These are phyloP conservation scores for Incurvaria masculella DNA, from an alignment of 2,888 invertebrate genomes.

Conservation along the genomic window DNA sequence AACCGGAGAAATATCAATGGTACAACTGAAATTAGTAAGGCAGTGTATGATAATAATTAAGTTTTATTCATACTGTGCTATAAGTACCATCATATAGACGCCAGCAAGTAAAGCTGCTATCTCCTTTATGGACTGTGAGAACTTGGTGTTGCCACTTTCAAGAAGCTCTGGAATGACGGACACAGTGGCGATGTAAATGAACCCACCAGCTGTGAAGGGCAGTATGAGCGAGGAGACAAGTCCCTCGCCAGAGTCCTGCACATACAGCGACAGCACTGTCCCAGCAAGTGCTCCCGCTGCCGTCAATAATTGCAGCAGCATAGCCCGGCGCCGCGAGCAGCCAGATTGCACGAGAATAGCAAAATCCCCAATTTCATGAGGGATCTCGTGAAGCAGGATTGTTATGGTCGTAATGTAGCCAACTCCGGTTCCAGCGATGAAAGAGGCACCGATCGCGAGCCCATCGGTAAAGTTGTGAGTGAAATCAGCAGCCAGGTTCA, in stretches of 20 bases:
- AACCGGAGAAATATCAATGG: no score
- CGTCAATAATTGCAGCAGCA: constrained; percentile 90
- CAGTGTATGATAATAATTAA: no score
- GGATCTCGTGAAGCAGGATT: constrained; percentile 96
- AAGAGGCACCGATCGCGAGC: constrained; percentile 97
- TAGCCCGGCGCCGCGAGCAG: constrained; percentile 90
- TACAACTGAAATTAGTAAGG: no score
- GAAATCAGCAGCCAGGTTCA: constrained; percentile 97
- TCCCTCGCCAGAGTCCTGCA: constrained; percentile 69
- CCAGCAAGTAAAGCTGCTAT: constrained; percentile 84
- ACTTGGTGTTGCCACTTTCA: constrained; percentile 77
- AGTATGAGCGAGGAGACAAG: constrained; percentile 84
- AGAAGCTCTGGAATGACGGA: constrained; percentile 97
- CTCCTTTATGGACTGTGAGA: constrained; percentile 89
- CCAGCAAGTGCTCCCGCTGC: constrained; percentile 95
- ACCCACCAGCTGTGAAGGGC: constrained; percentile 98
- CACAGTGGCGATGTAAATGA: constrained; percentile 99
- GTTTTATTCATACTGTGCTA: constrained; percentile 66
- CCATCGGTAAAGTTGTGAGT: constrained; percentile 99
- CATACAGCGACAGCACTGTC: constrained; percentile 80
- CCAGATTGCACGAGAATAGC: constrained; percentile 98
- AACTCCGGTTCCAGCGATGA: constrained; percentile 83
- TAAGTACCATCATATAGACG: constrained; percentile 94
- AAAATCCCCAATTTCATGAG: constrained; percentile 99
- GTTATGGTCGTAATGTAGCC: constrained; percentile 92